Base-by-base conservation (phyloP, 2,113 vertebrate genomes). In the Rhinoderma darwinii region DNA sequence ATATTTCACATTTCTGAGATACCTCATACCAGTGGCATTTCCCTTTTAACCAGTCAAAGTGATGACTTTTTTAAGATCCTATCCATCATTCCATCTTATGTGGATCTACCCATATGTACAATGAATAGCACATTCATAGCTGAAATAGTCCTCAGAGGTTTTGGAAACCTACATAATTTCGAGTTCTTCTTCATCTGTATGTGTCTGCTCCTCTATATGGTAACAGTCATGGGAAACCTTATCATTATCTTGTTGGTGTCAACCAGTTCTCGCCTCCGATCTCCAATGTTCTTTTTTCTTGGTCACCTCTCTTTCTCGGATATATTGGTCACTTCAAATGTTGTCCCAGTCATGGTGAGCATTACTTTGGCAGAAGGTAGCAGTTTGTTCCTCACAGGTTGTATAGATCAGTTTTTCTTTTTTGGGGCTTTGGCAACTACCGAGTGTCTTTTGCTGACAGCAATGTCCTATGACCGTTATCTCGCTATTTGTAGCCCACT, bases 391-490 rank as follows among this genome's bases (percentile, higher is more conserved):
- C 30, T 86, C 3, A 9, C 20, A 39, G 59, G 35, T 14, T 88
- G 81, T 30, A 68, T 83, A 3, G 6, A 50, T 6, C 83, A 72
- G 14, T 84, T 88, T 30, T 81, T 72, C 51, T 47, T 88, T 22
- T 84, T 70, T 74, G 61, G 82, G 41, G 3, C 63, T 35, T 80
- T 77, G 27, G 83, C 66, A 50, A 73, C 47, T 25, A 81, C 35
- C 1, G 90, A 92, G 83, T 50, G 91, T 1, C 56, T 91, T 1
- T 77, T 92, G 1, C 85, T 93, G 72, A 76, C 89, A 0, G 22
- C 84, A 18, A 90, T 91, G 91, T 91, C 90, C 0, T 92, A 90
- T 0, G 90, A 92, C 17, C 20, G 77, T 9, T 91, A 90, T 17
- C 0, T 89, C 73, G 90, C 89, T 61, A 90, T 91, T 17, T 88